A percentile compares a stretch with the other conserved stretches of the same genome.
These are phyloP conservation scores for Eupithecia inturbata DNA, from an alignment of 2,888 invertebrate genomes.

Conservation along the genomic window DNA sequence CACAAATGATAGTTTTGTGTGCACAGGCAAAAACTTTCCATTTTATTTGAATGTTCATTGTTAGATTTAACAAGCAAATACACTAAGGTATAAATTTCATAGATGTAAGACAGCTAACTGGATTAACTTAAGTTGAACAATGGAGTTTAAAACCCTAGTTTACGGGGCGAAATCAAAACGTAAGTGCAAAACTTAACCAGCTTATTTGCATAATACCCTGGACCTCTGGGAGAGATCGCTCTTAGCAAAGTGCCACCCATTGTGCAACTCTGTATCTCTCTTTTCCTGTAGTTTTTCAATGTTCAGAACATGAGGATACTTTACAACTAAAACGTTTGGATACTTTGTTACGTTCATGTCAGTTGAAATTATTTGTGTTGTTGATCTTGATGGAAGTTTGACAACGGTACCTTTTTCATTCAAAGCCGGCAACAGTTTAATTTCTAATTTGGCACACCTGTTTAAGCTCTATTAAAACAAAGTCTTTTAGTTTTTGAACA, in stretches of 20 bases:
- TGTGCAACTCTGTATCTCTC: too few relatives aligned
- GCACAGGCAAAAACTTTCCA: neutral
- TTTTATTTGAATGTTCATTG: neutral
- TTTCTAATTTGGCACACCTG: slow-evolving; percentile 46
- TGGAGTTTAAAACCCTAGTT: too few relatives aligned
- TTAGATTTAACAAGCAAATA: neutral
- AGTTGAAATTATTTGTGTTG: neutral
- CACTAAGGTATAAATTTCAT: too few relatives aligned
- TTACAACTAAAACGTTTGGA: neutral
- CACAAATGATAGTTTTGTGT: neutral
- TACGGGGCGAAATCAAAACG: too few relatives aligned
- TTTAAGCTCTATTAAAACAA: slow-evolving; percentile 15
- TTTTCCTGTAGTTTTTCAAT: neutral
- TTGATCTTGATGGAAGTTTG: neutral
- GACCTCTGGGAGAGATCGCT: too few relatives aligned
- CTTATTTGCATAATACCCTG: too few relatives aligned
- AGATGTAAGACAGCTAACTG: too few relatives aligned
- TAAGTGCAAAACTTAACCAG: too few relatives aligned
- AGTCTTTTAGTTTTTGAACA: neutral
- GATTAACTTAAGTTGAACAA: too few relatives aligned
- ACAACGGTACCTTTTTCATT: neutral
- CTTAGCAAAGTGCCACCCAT: too few relatives aligned
- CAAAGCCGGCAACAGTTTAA: slow-evolving; percentile 10
- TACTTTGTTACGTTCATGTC: too few relatives aligned
- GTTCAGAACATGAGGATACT: neutral